These are phyloP conservation scores for Slavum lentiscoides DNA, from an alignment of 2,888 invertebrate species.

Conservation along the genomic window DNA sequence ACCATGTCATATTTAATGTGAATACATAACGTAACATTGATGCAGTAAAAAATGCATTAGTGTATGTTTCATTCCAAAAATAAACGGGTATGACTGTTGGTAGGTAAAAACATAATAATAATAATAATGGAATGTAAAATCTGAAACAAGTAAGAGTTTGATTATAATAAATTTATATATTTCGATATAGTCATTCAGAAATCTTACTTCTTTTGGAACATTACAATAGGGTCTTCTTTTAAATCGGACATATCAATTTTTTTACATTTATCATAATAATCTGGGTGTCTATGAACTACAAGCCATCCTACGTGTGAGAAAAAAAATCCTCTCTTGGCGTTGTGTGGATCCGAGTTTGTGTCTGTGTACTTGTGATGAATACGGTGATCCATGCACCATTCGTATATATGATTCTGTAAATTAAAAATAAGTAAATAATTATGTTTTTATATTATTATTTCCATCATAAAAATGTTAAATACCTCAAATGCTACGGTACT, in stretches of 20 bases:
- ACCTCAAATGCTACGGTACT: constrained; percentile 78
- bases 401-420: constrained; percentile 70
- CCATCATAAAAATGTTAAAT: neutral
- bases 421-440: constrained; percentile 4
- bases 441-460: neutral
- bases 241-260: constrained; percentile 78
- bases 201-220: constrained; percentile 76
- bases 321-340: constrained; percentile 80
- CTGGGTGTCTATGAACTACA: constrained; percentile 76
- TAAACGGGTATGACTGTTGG: constrained; percentile 78
- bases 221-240: constrained; percentile 71
- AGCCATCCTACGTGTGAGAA: constrained; percentile 88
- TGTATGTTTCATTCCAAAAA: constrained; percentile 75
- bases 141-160: constrained; percentile 61
- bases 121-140: constrained; percentile 67
- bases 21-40: constrained; percentile 77
- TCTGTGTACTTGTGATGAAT: constrained; percentile 79
- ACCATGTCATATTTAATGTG: constrained; percentile 84
- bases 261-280: constrained; percentile 69
- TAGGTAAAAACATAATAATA: constrained; percentile 66
- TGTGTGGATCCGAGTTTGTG: constrained; percentile 79
- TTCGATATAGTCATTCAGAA: neutral
- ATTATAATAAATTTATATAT: neutral
- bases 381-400: constrained; percentile 80
- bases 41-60: constrained; percentile 70